A percentile compares a stretch with the other conserved stretches of the same genome.
Evolutionary conservation across 2,888 invertebrate genomes (phyloP).

Genomic region (Phyto melanocephala): DNA sequence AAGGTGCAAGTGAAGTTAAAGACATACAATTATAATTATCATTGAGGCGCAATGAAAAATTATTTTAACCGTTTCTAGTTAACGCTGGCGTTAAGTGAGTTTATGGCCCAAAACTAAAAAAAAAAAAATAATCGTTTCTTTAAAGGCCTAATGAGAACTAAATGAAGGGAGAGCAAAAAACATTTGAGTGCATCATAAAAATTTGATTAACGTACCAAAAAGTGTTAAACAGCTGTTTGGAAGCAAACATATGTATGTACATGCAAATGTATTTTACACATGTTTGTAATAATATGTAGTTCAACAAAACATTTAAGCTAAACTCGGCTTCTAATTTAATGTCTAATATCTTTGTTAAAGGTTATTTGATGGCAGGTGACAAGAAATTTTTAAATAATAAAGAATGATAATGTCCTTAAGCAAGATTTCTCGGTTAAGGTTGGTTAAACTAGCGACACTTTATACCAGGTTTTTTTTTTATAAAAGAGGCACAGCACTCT

Average conservation of each 20-base stretch:
- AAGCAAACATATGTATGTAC: not conserved
- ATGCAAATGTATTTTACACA: no score
- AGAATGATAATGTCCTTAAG: no score
- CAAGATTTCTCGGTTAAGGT: no score
- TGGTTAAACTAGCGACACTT: no score
- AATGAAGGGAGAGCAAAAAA: no score
- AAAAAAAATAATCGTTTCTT: conserved; percentile 20
- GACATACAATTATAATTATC: conserved; percentile 48
- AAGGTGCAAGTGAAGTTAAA: conserved; percentile 42
- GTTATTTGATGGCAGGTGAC: no score
- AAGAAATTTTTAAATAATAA: no score
- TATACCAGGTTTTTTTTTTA: no score
- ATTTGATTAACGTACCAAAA: conserved; percentile 7
- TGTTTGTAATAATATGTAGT: no score
- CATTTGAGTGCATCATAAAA: conserved; percentile 19
- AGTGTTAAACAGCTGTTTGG: conserved; percentile 42
- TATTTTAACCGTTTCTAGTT: conserved; percentile 60
- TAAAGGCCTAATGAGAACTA: not conserved
- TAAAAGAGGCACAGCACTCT: no score
- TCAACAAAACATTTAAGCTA: not conserved
- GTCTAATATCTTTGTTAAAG: not conserved
- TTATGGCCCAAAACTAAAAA: conserved; percentile 45
- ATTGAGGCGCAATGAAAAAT: conserved; percentile 50
- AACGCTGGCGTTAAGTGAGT: conserved; percentile 60
- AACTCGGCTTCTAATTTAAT: not conserved